Conservation (phyloP, 2,888 invertebrate species). For the Asteroscopus sphinx region DNA sequence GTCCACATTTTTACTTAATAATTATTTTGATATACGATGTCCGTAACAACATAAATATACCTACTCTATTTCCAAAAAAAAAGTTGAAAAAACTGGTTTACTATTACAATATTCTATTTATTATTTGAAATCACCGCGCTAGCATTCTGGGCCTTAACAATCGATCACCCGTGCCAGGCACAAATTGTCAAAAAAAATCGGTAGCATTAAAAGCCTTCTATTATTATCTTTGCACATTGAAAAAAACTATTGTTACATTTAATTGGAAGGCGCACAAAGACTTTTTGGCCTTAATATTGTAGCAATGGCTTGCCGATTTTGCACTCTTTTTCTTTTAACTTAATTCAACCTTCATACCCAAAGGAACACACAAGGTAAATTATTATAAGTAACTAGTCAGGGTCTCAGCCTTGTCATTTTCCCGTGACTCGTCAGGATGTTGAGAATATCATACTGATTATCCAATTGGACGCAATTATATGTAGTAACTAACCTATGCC, state of each 20-base stretch:
- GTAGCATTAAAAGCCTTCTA: constrained; percentile 3
- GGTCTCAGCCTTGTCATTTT: no score
- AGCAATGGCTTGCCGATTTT: constrained; percentile 28
- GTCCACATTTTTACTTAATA: no score
- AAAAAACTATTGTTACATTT: constrained; percentile 24
- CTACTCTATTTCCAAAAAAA: no score
- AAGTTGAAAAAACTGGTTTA: not conserved
- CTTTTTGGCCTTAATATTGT: constrained; percentile 5
- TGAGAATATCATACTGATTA: constrained; percentile 14
- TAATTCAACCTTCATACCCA: no score
- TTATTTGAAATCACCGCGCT: not conserved
- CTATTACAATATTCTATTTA: not conserved
- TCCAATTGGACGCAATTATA: no score
- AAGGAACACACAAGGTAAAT: no score
- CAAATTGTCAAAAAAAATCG: constrained; percentile 2
- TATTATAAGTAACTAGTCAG: no score
- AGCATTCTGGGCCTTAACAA: constrained; percentile 7
- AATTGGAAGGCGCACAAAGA: constrained; percentile 17
- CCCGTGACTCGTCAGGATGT: constrained; percentile 4
- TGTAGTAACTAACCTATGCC: no score
- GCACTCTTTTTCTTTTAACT: constrained; percentile 17
- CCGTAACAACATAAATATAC: no score
- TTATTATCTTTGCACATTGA: constrained; percentile 6
- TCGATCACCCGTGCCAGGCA: constrained; percentile 3
- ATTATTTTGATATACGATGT: no score